Percentiles rank a stretch among this genome's conserved stretches.
Evolutionary conservation across 2,113 vertebrate genomes (phyloP).

Genomic region (Entomyzon cyanotis): DNA sequence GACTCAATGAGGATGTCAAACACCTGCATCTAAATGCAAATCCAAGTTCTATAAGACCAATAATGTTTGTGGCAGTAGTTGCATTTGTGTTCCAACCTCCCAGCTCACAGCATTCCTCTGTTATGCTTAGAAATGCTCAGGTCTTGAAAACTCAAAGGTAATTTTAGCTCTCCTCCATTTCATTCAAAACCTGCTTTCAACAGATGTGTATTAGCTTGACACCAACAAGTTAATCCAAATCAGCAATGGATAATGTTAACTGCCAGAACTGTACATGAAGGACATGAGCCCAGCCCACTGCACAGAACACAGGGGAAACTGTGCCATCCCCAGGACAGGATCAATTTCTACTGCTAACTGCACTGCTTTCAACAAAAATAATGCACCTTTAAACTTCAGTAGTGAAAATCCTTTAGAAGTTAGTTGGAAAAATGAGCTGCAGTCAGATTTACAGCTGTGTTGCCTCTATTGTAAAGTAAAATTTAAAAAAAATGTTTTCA

Average conservation of each 20-base stretch:
- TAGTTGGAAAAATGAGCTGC: neutral
- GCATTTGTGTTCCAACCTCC: neutral
- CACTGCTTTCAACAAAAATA: neutral
- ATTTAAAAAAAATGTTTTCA: neutral
- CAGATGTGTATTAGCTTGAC: accelerated
- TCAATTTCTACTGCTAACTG: neutral
- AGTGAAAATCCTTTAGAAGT: neutral
- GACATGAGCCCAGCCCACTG: neutral
- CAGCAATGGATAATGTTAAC: neutral
- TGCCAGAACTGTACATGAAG: neutral
- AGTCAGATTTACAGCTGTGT: neutral
- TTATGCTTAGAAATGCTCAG: neutral
- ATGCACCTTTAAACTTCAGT: neutral
- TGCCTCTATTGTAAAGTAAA: neutral
- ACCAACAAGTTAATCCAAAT: neutral
- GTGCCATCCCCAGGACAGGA: neutral
- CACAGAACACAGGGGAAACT: accelerated
- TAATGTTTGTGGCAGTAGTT: neutral
- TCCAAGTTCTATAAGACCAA: neutral
- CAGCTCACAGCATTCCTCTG: neutral
- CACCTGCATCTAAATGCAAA: neutral
- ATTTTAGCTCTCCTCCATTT: neutral
- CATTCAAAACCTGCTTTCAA: neutral
- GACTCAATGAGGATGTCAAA: neutral
- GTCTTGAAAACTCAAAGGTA: neutral